Base-by-base conservation (phyloP, 2,888 invertebrate species). In the Andricus quercusramuli region DNA sequence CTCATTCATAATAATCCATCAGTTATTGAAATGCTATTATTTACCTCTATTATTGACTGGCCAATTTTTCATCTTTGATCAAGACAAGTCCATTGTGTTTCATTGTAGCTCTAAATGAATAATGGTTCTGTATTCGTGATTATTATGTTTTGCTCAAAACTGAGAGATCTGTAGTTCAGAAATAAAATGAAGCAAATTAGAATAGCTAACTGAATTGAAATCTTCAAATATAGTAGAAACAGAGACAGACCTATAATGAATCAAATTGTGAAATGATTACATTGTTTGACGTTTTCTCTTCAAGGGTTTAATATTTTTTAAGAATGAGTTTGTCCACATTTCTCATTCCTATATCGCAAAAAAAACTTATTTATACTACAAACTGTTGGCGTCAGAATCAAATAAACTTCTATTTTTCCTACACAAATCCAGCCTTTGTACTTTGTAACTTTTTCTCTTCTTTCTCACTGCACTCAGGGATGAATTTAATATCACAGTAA, bases 381-480 rank as follows among this genome's bases (percentile, higher is more conserved):
- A n/a, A n/a, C n/a, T 9, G 56, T 56, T 56, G 11, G 11, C 3
- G n/a, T 22, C n/a, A 22, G 11, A 56, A 56, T 56, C n/a, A 11
- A n/a, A 56, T 56, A 11, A n/a, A 22, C n/a, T 56, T n/a, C 11
- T 51, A 22, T 3, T n/a, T n/a, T 11, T n/a, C n/a, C 56, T 56
- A 5, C n/a, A 56, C 9, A 56, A 56, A 56, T n/a, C 56, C 11
- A 56, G n/a, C n/a, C n/a, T 56, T 56, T 56, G 56, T n/a, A 22
- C n/a, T n/a, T 9, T 56, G 56, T 56, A 56, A 56, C n/a, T 56
- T 56, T 56, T 56, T n/a, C n/a, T 56, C n/a, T 56, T 56, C n/a
- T n/a, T 20, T n/a, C 56, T n/a, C n/a, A 9, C 3, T n/a, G 56
- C 56, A 56, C 22, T 56, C 56, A 56, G 56, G n/a, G 56, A 56